Evolutionary conservation across 1,140 invertebrate genomes (phyloP).

Genomic region (Diabrotica virgifera): DNA sequence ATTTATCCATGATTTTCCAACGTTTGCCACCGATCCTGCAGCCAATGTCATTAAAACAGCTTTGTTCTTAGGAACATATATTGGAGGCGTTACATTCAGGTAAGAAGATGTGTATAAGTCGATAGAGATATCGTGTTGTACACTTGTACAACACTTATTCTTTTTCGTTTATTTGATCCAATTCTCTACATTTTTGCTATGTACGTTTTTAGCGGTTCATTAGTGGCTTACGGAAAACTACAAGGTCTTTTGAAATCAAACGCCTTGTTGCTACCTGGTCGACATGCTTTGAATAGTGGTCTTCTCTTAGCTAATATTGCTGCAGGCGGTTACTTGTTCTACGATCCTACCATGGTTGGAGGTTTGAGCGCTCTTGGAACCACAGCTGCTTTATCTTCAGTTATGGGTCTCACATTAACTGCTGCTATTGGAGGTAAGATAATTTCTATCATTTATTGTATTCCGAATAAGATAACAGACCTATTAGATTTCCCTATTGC

Average conservation of each 20-base stretch:
- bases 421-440: conserved; percentile 79
- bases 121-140: too few relatives aligned
- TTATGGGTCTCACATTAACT: conserved; percentile 84
- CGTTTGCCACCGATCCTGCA: conserved; percentile 79
- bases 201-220: conserved; percentile 65
- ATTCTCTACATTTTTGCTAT: conserved; percentile 6
- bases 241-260: conserved; percentile 79
- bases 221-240: conserved; percentile 89
- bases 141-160: neutral
- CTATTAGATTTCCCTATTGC: too few relatives aligned
- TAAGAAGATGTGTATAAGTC: conserved; percentile 40
- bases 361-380: conserved; percentile 68
- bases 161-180: conserved; percentile 7
- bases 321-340: conserved; percentile 70
- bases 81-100: conserved; percentile 86
- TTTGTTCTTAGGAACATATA: conserved; percentile 85
- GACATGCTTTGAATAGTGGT: conserved; percentile 71
- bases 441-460: neutral
- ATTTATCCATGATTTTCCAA: conserved; percentile 78
- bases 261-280: conserved; percentile 77
- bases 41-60: conserved; percentile 83
- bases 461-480: too few relatives aligned
- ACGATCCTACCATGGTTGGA: conserved; percentile 60
- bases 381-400: conserved; percentile 69
- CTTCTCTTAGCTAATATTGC: conserved; percentile 68